Evolutionary conservation across 1,140 invertebrate species (phyloP), one percentile per base, ranked within the genome.

Genomic region (Bombus sylvicola): DNA sequence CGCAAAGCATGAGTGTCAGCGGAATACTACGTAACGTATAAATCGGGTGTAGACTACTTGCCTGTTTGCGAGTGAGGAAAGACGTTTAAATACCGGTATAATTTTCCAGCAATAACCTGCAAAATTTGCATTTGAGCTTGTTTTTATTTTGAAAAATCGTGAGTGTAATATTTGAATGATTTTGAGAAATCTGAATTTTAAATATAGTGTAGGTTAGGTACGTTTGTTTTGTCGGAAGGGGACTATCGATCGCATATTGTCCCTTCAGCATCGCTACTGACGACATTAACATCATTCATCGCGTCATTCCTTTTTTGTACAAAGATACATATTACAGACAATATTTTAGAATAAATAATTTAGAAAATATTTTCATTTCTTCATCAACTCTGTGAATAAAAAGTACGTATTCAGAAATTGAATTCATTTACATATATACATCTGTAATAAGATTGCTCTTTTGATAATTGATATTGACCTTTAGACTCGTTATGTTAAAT

Each of bases 221-320:
- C 79, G 69, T 72, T 82, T 73, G 68, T 80, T 87, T 87, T 91
- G 88, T 86, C 64, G 87, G 73, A 79, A 87, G 78, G 71, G 22
- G 85, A 88, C 64, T 93, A 93, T 93, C 91, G 92, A 93, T 93
- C 92, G 92, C 88, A 74, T 77, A 84, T 91, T 81, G 83, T 87
- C 85, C 87, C 76, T 59, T 86, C 68, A 59, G 68, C 83, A 59
- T 59, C 22, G 31, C 25, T 78, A 77, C 43, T 75, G 69, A 90
- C 84, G 87, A 87, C 78, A 85, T 85, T 88, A 87, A 88, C 71
- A 87, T 75, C 75, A 64, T 81, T 84, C 57, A 59, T 83, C 41
- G 71, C 47, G 34, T 86, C 71, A 79, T 81, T 72, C 71, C 88
- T 87, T 86, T 87, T 59, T 78, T 34, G 41, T 43, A 80, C 22